Evolutionary conservation across 1,140 invertebrate genomes (phyloP).

Genomic region (Drosophila prosaltans): DNA sequence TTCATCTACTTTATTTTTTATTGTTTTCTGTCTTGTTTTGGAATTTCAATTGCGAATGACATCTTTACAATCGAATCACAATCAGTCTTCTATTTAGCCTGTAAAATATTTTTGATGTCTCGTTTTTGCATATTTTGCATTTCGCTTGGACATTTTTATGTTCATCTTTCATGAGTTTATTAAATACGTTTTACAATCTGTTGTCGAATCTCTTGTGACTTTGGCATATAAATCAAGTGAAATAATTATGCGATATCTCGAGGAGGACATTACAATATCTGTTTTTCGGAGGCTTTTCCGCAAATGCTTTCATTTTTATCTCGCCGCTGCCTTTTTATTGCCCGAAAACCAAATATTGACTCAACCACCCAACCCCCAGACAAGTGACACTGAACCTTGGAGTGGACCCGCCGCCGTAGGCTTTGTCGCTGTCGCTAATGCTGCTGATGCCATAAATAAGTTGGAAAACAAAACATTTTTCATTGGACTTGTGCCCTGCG

Average conservation of each 20-base stretch:
- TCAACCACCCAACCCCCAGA: constrained; percentile 18
- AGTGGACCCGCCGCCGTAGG: not conserved
- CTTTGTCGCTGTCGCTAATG: constrained; percentile 13
- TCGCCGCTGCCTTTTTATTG: constrained; percentile 59
- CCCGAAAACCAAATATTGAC: constrained; percentile 58
- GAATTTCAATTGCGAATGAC: constrained; percentile 3
- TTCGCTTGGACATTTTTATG: not conserved
- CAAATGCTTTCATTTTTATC: constrained; percentile 56
- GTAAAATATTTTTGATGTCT: not conserved
- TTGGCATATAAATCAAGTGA: constrained; percentile 59
- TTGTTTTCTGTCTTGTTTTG: not conserved
- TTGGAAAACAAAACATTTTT: constrained; percentile 77
- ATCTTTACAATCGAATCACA: not conserved
- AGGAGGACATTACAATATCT: constrained; percentile 58
- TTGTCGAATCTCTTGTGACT: constrained; percentile 23
- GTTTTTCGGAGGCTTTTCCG: constrained; percentile 31
- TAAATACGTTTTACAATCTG: constrained; percentile 11
- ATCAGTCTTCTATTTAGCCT: not conserved
- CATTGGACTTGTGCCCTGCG: constrained; percentile 33
- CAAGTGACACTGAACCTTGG: constrained; percentile 16
- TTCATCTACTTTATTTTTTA: not conserved
- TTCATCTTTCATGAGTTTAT: not conserved
- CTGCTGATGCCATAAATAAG: constrained; percentile 66
- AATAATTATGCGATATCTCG: constrained; percentile 75
- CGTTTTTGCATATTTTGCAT: constrained; percentile 9